These are phyloP conservation scores for Otolemur crassicaudatus DNA, from an alignment of 2,797 vertebrate genomes.

Conservation along the genomic window DNA sequence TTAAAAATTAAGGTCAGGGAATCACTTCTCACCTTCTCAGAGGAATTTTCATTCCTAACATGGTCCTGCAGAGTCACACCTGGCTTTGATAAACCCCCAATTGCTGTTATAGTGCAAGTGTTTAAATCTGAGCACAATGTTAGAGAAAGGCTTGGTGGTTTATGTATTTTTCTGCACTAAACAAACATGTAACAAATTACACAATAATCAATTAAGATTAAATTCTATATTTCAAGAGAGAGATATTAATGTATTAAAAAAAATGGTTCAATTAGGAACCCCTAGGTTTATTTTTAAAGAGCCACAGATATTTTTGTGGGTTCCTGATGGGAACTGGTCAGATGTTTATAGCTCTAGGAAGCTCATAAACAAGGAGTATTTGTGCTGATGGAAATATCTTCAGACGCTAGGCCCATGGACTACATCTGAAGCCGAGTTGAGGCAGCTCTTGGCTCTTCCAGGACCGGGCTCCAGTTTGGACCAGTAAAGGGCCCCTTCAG, in stretches of 20 bases:
- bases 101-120: neutral
- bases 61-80: neutral
- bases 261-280: conserved; percentile 11
- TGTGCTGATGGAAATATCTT: neutral
- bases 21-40: neutral
- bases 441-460: neutral
- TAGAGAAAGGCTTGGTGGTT: conserved; percentile 37
- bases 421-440: neutral
- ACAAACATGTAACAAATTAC: neutral
- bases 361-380: neutral
- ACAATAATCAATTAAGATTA: neutral
- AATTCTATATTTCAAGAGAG: neutral
- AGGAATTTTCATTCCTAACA: neutral
- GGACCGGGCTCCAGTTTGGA: neutral
- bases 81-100: neutral
- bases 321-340: neutral
- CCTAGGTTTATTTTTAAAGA: conserved; percentile 31
- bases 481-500: neutral
- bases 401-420: neutral
- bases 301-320: neutral
- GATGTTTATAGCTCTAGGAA: neutral
- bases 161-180: conserved; percentile 18
- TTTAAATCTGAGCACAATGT: conserved; percentile 33
- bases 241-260: neutral
- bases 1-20: neutral